phyloP scores from a whole-genome alignment of 2,888 invertebrate genomes.

The Tenthredo livida region DNA sequence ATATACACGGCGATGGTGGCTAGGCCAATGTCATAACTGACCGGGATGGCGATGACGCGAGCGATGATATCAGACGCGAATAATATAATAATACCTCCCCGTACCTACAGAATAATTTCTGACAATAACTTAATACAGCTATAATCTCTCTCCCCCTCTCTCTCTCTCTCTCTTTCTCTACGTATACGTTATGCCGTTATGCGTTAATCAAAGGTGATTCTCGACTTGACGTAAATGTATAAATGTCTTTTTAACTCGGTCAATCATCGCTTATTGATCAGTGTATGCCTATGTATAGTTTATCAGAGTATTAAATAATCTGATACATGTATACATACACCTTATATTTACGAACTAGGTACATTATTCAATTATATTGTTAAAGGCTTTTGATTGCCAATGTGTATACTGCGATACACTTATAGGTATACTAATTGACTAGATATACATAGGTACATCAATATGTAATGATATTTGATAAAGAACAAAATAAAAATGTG shows the following conservation, averaged over 20 bases:
- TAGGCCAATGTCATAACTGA: constrained; percentile 49
- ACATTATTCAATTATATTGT: too few species aligned
- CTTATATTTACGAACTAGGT: background rate
- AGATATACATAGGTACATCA: too few species aligned
- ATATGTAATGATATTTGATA: too few species aligned
- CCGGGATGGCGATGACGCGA: constrained; percentile 48
- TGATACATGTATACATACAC: background rate
- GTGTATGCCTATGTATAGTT: background rate
- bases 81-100: background rate
- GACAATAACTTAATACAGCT: background rate
- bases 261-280: background rate
- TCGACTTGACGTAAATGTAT: background rate
- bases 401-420: too few species aligned
- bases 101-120: background rate
- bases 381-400: too few species aligned
- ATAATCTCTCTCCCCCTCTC: background rate
- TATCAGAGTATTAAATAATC: too few species aligned
- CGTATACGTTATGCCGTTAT: too few species aligned
- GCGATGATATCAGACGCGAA: constrained; percentile 33
- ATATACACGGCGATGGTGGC: background rate
- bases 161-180: too few species aligned
- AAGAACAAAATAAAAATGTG: too few species aligned
- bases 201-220: background rate
- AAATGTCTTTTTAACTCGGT: background rate
- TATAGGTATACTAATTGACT: too few species aligned